A percentile compares a stretch with the other conserved stretches of the same genome.
These are phyloP conservation scores for Leucophora obtusa DNA, from an alignment of 2,888 invertebrate genomes.

Conservation along the genomic window DNA sequence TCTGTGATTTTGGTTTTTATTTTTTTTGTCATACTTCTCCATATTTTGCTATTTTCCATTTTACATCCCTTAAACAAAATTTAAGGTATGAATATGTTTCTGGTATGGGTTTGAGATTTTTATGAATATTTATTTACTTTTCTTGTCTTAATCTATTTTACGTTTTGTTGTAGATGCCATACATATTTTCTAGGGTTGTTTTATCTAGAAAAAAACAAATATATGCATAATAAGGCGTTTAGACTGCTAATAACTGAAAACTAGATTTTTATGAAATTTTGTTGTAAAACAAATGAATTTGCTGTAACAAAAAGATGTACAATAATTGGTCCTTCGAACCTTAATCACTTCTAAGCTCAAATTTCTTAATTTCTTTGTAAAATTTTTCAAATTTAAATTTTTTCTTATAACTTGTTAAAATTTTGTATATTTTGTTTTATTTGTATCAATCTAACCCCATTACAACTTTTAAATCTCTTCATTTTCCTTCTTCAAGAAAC, in stretches of 20 bases:
- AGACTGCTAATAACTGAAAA: too few species aligned
- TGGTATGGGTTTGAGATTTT: conserved; percentile 10
- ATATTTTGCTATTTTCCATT: conserved; percentile 19
- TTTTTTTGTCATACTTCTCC: conserved; percentile 12
- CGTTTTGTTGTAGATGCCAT: not conserved
- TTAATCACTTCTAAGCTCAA: not conserved
- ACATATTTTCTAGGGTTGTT: conserved; percentile 1
- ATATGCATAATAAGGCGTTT: too few species aligned
- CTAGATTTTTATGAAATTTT: too few species aligned
- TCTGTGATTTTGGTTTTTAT: conserved; percentile 41
- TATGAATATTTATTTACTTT: conserved; percentile 57
- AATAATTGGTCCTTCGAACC: not conserved
- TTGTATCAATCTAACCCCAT: not conserved
- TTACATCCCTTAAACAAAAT: conserved; percentile 40
- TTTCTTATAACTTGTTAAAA: too few species aligned
- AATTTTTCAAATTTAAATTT: too few species aligned
- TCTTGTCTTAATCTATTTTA: conserved; percentile 55
- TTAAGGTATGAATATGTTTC: conserved; percentile 22
- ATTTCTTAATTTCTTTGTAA: not conserved
- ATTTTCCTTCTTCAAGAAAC: not conserved
- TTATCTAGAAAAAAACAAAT: too few species aligned
- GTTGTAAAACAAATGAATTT: too few species aligned
- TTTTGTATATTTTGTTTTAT: not conserved
- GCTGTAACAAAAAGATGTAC: too few species aligned
- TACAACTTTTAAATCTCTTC: conserved; percentile 15